phyloP scores from a whole-genome alignment of 2,888 invertebrate species.

The Cryptus armator region DNA sequence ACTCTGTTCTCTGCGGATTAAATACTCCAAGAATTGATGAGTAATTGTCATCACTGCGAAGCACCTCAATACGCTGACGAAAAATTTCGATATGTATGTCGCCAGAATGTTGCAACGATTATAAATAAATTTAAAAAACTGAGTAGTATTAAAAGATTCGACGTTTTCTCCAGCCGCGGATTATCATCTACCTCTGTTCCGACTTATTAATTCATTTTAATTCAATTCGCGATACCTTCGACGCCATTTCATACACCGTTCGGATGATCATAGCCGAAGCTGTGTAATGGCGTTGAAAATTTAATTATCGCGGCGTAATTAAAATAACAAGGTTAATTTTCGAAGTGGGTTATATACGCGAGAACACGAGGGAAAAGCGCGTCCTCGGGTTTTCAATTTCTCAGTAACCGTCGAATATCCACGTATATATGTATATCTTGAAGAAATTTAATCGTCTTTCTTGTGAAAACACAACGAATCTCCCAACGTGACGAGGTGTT shows the following conservation, averaged over 20 bases:
- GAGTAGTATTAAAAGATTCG: not conserved
- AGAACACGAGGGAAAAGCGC: not conserved
- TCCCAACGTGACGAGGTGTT: not conserved
- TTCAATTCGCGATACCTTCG: constrained; percentile 20
- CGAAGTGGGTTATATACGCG: not conserved
- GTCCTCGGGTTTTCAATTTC: not conserved
- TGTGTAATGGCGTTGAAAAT: constrained; percentile 21
- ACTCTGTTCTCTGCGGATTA: not conserved
- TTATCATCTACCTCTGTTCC: not conserved
- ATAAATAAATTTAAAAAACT: not conserved
- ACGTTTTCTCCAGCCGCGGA: not conserved
- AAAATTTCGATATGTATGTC: not conserved
- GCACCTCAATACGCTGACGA: not conserved
- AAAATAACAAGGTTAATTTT: constrained; percentile 14
- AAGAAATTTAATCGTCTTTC: not conserved
- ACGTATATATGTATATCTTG: not conserved
- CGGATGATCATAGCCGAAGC: not conserved
- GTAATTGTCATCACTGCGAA: too few relatives aligned
- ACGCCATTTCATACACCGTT: not conserved
- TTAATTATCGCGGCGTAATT: constrained; percentile 21
- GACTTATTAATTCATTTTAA: constrained; percentile 11
- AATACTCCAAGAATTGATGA: not conserved
- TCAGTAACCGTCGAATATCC: not conserved
- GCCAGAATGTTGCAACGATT: not conserved
- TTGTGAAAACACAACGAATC: not conserved